Percentiles rank a stretch among this genome's conserved stretches.
Evolutionary conservation across 2,113 vertebrate species (phyloP).

Genomic region (Pholis gunnellus): DNA sequence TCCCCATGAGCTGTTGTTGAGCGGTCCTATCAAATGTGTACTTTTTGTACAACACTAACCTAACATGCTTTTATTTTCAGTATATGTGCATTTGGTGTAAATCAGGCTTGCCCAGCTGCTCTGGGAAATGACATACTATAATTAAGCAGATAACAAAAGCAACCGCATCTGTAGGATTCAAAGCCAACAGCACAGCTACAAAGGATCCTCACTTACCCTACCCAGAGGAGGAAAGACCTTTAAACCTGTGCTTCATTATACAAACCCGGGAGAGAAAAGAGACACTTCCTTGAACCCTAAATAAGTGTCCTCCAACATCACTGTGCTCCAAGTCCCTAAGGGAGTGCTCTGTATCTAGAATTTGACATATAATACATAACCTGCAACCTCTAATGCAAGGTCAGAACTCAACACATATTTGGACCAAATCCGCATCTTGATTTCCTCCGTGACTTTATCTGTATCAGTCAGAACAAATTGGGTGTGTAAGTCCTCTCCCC

Average conservation of each 20-base stretch:
- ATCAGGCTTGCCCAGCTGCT: slow-evolving; percentile 26
- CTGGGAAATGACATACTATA: slow-evolving; percentile 26
- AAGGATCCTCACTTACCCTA: slow-evolving; percentile 12
- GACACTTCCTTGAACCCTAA: slow-evolving; percentile 13
- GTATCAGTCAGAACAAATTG: slow-evolving; percentile 49
- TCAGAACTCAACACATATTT: slow-evolving; percentile 26
- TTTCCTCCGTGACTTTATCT: slow-evolving; percentile 11
- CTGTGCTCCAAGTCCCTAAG: not conserved
- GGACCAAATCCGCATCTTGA: slow-evolving; percentile 31
- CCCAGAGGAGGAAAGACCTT: slow-evolving; percentile 16
- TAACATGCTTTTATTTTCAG: slow-evolving; percentile 9
- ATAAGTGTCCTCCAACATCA: slow-evolving; percentile 20
- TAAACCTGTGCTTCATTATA: slow-evolving; percentile 41
- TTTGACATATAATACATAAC: slow-evolving; percentile 33
- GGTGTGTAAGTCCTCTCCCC: slow-evolving; percentile 36
- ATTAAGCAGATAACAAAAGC: slow-evolving; percentile 42
- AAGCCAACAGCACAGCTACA: slow-evolving; percentile 21
- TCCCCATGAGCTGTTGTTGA: slow-evolving; percentile 21
- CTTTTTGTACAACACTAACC: not conserved
- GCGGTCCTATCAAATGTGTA: slow-evolving; percentile 8
- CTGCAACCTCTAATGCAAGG: slow-evolving; percentile 30
- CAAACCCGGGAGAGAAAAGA: slow-evolving; percentile 13
- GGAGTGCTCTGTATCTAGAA: slow-evolving; percentile 27
- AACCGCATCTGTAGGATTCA: slow-evolving; percentile 29
- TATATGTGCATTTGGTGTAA: slow-evolving; percentile 17